These are phyloP conservation scores for Calosoma granatense DNA, from an alignment of 1,140 invertebrate species.

Conservation along the genomic window DNA sequence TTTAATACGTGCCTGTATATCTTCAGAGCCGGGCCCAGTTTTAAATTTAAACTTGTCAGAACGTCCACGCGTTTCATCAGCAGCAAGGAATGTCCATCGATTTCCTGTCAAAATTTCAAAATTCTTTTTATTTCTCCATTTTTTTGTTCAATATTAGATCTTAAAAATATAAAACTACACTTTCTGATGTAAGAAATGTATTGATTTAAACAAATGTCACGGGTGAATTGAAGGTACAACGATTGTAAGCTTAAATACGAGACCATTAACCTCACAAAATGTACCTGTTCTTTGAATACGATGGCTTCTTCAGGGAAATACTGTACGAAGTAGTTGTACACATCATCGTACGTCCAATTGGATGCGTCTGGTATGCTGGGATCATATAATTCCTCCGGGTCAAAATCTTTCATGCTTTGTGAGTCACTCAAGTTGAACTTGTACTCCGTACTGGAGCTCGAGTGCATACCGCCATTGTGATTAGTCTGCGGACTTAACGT, in stretches of 20 bases:
- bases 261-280: too few relatives aligned
- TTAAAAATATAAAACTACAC: background rate
- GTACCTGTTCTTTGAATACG: conserved; percentile 70
- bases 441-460: background rate
- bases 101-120: conserved; percentile 51
- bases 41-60: conserved; percentile 61
- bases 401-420: conserved; percentile 27
- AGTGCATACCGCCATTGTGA: background rate
- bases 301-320: conserved; percentile 65
- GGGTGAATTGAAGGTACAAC: too few relatives aligned
- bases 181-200: background rate
- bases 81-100: conserved; percentile 74
- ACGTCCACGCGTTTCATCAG: conserved; percentile 73
- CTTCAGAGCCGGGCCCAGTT: conserved; percentile 77
- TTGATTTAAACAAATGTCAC: too few relatives aligned
- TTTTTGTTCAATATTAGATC: too few relatives aligned
- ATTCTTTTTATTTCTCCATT: background rate
- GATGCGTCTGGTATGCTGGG: conserved; percentile 65
- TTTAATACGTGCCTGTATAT: conserved; percentile 70
- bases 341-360: conserved; percentile 70
- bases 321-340: conserved; percentile 66
- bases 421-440: conserved; percentile 20
- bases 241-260: too few relatives aligned
- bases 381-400: conserved; percentile 41
- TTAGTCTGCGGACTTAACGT: conserved; percentile 28